Evolutionary conservation across 2,888 invertebrate genomes (phyloP).

Genomic region (Actias luna): DNA sequence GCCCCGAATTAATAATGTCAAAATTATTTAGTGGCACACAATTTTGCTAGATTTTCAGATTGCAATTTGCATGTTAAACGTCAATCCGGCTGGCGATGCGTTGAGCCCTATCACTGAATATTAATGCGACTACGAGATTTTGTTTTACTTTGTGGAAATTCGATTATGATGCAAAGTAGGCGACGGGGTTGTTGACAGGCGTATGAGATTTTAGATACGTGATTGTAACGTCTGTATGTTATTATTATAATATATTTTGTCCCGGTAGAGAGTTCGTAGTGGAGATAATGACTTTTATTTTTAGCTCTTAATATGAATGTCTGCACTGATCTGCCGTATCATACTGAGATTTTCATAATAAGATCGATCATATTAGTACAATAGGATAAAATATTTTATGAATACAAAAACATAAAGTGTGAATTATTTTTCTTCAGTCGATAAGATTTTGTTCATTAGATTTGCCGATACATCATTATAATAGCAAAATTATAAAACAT

Average conservation of each 20-base stretch:
- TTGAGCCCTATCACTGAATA: constrained; percentile 79
- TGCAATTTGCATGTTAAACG: constrained; percentile 82
- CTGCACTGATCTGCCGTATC: too few species aligned
- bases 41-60: constrained; percentile 78
- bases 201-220: constrained; percentile 10
- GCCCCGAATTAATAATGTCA: constrained; percentile 74
- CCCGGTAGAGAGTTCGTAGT: background rate
- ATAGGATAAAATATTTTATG: background rate
- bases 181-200: constrained; percentile 40
- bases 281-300: background rate
- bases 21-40: constrained; percentile 78
- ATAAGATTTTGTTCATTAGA: background rate
- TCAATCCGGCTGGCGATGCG: constrained; percentile 75
- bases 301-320: background rate
- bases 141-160: constrained; percentile 79
- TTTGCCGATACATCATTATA: background rate
- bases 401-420: background rate
- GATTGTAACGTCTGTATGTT: constrained; percentile 13
- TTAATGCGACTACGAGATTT: constrained; percentile 77
- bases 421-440: background rate
- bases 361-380: background rate
- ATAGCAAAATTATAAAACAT: background rate
- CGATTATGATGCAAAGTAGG: constrained; percentile 80
- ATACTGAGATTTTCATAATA: too few species aligned
- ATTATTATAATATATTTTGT: constrained; percentile 1